Evolutionary conservation across 2,888 invertebrate species (phyloP).

Genomic region (Tenthredo distinguenda): DNA sequence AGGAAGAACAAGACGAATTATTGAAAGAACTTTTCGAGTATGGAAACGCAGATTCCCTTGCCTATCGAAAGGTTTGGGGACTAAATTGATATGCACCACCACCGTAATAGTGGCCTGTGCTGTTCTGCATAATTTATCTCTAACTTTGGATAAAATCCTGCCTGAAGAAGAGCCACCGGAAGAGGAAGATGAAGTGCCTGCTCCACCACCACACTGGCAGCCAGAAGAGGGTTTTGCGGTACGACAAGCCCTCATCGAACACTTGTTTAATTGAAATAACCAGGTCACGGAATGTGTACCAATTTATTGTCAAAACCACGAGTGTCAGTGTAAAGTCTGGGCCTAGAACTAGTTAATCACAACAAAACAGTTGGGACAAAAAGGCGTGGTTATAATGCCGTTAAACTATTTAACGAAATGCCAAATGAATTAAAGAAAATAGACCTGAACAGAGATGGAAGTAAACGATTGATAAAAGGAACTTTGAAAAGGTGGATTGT

Average conservation of each 20-base stretch:
- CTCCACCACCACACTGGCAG: constrained; percentile 39
- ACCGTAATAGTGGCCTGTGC: constrained; percentile 59
- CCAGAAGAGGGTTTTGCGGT: constrained; percentile 51
- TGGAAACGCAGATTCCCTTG: constrained; percentile 59
- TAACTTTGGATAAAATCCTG: constrained; percentile 55
- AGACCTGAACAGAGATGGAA: too few relatives aligned
- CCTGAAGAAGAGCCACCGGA: constrained; percentile 55
- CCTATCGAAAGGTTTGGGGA: constrained; percentile 54
- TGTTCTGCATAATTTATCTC: constrained; percentile 58
- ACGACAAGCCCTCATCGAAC: constrained; percentile 52
- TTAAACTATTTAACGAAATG: too few relatives aligned
- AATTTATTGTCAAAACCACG: too few relatives aligned
- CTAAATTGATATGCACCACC: constrained; percentile 58
- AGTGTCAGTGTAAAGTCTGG: too few relatives aligned
- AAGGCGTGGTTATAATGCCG: too few relatives aligned
- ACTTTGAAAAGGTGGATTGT: too few relatives aligned
- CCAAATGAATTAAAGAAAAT: too few relatives aligned
- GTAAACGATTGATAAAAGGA: too few relatives aligned
- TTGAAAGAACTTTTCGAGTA: constrained; percentile 55
- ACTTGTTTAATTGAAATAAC: constrained; percentile 52
- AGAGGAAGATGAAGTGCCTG: constrained; percentile 40
- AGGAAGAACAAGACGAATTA: constrained; percentile 56
- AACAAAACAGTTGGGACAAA: too few relatives aligned
- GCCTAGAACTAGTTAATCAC: too few relatives aligned
- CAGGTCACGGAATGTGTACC: background rate